Evolutionary conservation across 2,113 vertebrate genomes (phyloP).

Genomic region (Megaceryle maxima): DNA sequence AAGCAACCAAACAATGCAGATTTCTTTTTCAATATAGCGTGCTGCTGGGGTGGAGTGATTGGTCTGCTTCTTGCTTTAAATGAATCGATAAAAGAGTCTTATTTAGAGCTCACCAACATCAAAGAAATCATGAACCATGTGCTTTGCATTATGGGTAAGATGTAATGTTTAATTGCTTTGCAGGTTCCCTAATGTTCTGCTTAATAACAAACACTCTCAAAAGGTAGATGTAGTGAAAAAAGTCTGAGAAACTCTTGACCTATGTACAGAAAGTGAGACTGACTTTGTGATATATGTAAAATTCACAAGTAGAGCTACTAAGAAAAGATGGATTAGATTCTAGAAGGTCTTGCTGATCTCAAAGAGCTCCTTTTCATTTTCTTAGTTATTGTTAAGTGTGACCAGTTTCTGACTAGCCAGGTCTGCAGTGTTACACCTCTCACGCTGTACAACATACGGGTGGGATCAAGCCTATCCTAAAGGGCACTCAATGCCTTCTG

Average conservation of each 20-base stretch:
- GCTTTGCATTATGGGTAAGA: not conserved
- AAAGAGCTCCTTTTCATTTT: not conserved
- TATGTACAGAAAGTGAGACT: not conserved
- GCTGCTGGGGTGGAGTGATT: not conserved
- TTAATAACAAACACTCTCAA: not conserved
- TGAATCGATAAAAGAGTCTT: not conserved
- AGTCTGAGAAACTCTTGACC: not conserved
- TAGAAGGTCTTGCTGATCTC: not conserved
- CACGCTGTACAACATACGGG: rapidly evolving
- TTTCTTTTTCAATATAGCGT: not conserved
- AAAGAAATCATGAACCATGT: not conserved
- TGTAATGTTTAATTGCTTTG: not conserved
- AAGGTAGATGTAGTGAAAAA: not conserved
- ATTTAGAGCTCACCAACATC: not conserved
- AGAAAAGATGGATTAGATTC: not conserved
- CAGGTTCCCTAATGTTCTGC: not conserved
- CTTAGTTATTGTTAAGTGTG: too few species aligned
- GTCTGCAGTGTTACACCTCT: not conserved
- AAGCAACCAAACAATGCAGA: not conserved
- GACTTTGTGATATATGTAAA: not conserved
- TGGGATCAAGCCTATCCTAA: not conserved
- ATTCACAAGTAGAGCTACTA: not conserved
- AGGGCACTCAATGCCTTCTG: not conserved
- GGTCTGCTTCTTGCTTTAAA: not conserved
- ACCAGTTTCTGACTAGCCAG: not conserved